These are phyloP conservation scores for Phalacrocorax pelagicus DNA, from an alignment of 2,113 vertebrate species.

Conservation along the genomic window DNA sequence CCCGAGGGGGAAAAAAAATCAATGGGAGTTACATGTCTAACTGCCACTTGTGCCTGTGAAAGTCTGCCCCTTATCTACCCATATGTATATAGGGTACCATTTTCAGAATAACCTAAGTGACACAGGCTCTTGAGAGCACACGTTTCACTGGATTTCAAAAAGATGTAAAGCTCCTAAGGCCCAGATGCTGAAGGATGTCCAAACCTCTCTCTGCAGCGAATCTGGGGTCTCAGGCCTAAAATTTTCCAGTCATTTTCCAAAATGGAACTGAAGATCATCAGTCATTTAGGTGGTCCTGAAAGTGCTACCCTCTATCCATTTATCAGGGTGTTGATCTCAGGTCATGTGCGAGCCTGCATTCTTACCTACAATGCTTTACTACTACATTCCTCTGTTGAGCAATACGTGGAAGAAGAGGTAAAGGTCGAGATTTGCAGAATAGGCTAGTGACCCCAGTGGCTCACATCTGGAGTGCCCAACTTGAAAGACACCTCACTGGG, in stretches of 20 bases:
- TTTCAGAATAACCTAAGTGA: constrained; percentile 67
- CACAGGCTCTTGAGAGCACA: background rate
- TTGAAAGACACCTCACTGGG: constrained; percentile 19
- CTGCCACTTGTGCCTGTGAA: constrained; percentile 72
- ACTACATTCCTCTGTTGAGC: constrained; percentile 63
- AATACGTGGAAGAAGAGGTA: constrained; percentile 62
- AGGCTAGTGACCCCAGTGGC: constrained; percentile 43
- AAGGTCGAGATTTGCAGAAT: constrained; percentile 44
- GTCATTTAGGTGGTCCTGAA: constrained; percentile 60
- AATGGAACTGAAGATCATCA: background rate
- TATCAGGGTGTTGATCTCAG: constrained; percentile 67
- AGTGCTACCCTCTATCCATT: constrained; percentile 55
- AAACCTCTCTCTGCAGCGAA: background rate
- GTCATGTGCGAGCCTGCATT: constrained; percentile 61
- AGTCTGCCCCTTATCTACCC: constrained; percentile 65
- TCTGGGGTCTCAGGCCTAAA: background rate
- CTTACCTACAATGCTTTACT: constrained; percentile 64
- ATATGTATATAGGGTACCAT: constrained; percentile 64
- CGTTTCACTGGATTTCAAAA: constrained; percentile 5
- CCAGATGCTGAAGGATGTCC: background rate
- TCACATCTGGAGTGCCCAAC: constrained; percentile 25
- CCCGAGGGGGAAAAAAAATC: constrained; percentile 55
- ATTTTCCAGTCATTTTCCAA: background rate
- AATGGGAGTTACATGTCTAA: constrained; percentile 70
- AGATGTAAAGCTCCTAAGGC: background rate